phyloP scores from a whole-genome alignment of 2,797 vertebrate genomes.

The Atherinosoma microstoma region DNA sequence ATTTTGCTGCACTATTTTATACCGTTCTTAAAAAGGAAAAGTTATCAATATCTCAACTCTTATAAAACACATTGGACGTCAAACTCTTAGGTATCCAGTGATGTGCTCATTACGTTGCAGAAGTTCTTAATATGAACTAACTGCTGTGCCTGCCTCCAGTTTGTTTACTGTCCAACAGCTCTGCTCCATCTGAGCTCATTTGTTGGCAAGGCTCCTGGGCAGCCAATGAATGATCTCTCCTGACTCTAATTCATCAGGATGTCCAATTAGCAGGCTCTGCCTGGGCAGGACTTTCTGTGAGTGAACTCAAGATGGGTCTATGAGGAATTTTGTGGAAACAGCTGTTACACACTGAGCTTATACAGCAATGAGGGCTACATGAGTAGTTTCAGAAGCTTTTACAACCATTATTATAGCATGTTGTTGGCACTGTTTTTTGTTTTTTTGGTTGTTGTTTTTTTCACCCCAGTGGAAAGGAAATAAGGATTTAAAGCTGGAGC shows the following conservation, averaged over 20 bases:
- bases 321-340: slow-evolving; percentile 34
- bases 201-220: slow-evolving; percentile 47
- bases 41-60: background rate
- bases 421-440: background rate
- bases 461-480: slow-evolving; percentile 10
- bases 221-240: slow-evolving; percentile 51
- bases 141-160: slow-evolving; percentile 13
- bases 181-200: slow-evolving; percentile 48
- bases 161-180: slow-evolving; percentile 46
- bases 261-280: slow-evolving; percentile 60
- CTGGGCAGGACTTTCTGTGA: slow-evolving; percentile 39
- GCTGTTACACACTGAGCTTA: slow-evolving; percentile 27
- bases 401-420: background rate
- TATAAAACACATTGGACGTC: background rate
- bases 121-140: slow-evolving; percentile 43
- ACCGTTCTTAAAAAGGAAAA: slow-evolving; percentile 1
- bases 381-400: slow-evolving; percentile 24
- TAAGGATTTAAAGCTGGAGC: background rate
- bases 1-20: background rate
- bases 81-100: background rate
- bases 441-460: background rate
- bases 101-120: background rate
- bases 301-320: slow-evolving; percentile 23
- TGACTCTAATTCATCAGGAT: slow-evolving; percentile 54
- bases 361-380: slow-evolving; percentile 10